These are phyloP conservation scores for Baccha elongata DNA, from an alignment of 2,888 invertebrate species.

Conservation along the genomic window DNA sequence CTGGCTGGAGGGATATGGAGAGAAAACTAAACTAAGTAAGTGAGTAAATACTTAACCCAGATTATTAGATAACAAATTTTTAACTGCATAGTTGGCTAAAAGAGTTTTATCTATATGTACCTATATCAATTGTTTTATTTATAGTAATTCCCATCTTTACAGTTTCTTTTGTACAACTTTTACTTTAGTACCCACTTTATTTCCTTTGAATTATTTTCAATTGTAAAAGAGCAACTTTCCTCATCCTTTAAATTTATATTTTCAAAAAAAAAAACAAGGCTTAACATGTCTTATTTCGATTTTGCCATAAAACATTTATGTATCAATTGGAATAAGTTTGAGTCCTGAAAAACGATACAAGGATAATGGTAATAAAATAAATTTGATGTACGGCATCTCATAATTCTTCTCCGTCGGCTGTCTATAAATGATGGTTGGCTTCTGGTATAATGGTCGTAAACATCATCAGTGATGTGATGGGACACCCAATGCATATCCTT, in stretches of 20 bases:
- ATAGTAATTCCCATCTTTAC: too few species aligned
- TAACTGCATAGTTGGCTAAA: too few species aligned
- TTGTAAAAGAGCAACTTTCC: background rate
- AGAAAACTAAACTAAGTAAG: too few species aligned
- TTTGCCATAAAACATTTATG: constrained; percentile 65
- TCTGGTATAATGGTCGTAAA: constrained; percentile 29
- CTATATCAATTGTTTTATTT: too few species aligned
- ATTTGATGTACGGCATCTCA: constrained; percentile 42
- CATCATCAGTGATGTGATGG: constrained; percentile 7
- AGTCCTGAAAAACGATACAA: constrained; percentile 19
- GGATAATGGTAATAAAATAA: constrained; percentile 61
- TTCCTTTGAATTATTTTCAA: too few species aligned
- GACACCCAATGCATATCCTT: constrained; percentile 16
- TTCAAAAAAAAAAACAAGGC: background rate
- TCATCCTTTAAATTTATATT: background rate
- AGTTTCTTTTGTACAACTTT: too few species aligned
- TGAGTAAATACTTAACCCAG: too few species aligned
- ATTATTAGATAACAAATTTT: too few species aligned
- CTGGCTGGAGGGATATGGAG: too few species aligned
- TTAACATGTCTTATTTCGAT: constrained; percentile 61
- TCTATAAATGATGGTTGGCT: constrained; percentile 30
- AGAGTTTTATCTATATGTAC: too few species aligned
- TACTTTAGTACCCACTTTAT: too few species aligned
- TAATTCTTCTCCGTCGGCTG: constrained; percentile 23
- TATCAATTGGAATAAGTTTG: constrained; percentile 30